phyloP scores from a whole-genome alignment of 2,797 vertebrate species.

The Macropus fuliginosus region DNA sequence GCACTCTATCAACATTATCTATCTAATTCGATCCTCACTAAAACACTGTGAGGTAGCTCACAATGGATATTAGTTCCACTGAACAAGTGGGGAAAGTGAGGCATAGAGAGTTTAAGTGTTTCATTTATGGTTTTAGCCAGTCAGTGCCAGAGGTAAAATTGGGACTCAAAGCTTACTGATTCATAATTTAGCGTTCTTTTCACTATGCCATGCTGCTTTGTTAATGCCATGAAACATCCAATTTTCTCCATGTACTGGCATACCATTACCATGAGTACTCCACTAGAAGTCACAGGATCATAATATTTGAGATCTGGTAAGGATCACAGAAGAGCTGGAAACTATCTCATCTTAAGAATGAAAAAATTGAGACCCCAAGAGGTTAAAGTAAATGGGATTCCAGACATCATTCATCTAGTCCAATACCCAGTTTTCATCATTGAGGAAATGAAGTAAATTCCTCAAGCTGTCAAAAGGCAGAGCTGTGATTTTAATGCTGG shows the following conservation, averaged over 20 bases:
- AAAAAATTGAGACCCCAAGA: not conserved
- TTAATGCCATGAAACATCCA: not conserved
- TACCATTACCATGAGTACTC: not conserved
- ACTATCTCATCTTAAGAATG: not conserved
- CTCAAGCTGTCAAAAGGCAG: not conserved
- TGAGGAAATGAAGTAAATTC: not conserved
- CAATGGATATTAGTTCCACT: not conserved
- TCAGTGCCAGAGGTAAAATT: not conserved
- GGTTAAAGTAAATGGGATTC: not conserved
- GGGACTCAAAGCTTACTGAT: not conserved
- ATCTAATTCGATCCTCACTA: not conserved
- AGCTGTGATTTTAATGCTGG: not conserved
- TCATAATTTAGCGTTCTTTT: not conserved
- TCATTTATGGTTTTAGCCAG: not conserved
- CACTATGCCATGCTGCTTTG: not conserved
- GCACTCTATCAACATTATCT: not conserved
- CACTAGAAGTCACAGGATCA: not conserved
- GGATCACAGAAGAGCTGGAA: not conserved
- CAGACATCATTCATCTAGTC: not conserved
- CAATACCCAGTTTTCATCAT: not conserved
- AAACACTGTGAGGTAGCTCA: not conserved
- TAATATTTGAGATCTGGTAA: not conserved
- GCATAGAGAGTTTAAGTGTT: not conserved
- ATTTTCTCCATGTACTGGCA: not conserved
- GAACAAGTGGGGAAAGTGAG: not conserved